These are phyloP conservation scores for Caenorhabditis remanei DNA, from an alignment of 1,140 invertebrate genomes.

Conservation along the genomic window DNA sequence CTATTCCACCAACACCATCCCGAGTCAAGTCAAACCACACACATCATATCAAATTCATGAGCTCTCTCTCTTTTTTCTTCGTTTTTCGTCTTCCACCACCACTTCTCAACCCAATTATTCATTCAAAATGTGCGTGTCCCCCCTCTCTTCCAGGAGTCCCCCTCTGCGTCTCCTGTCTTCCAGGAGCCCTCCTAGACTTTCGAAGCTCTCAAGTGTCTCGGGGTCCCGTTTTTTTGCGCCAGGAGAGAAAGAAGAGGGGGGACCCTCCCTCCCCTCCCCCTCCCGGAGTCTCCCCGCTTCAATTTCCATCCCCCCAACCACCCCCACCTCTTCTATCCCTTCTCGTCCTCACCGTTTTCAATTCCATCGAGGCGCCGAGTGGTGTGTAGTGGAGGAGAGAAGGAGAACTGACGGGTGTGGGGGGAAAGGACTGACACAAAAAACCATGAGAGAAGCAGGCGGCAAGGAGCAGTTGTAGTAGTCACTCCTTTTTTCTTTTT, in stretches of 20 bases:
- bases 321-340: background rate
- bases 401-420: too few species aligned
- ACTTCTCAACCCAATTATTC: slow-evolving; percentile 8
- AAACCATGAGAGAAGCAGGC: background rate
- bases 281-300: too few species aligned
- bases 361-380: too few species aligned
- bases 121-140: background rate
- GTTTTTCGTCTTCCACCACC: background rate
- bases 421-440: too few species aligned
- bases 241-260: too few species aligned
- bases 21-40: too few species aligned
- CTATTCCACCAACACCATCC: background rate
- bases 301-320: background rate
- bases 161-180: too few species aligned
- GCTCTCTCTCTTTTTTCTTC: background rate
- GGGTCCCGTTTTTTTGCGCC: too few species aligned
- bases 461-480: background rate
- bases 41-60: slow-evolving; percentile 34
- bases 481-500: background rate
- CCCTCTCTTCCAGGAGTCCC: background rate
- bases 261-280: background rate
- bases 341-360: background rate
- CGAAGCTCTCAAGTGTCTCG: too few species aligned
- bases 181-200: too few species aligned
- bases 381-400: too few species aligned